Percentiles rank a stretch among this genome's conserved stretches.
Evolutionary conservation across 2,888 invertebrate genomes (phyloP).

Genomic region (Andricus quercusramuli): DNA sequence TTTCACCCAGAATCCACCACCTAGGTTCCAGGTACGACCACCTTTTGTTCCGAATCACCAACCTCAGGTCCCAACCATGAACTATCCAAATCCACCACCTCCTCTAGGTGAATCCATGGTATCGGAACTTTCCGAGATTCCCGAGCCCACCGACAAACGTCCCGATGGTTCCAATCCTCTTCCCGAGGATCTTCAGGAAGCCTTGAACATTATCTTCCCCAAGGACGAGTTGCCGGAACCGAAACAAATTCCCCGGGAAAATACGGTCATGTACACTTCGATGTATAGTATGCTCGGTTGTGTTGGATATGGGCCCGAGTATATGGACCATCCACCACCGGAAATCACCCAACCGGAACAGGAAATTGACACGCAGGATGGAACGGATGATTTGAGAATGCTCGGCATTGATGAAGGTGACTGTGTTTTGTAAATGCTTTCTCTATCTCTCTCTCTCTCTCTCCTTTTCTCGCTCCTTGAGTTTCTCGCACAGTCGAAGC

Average conservation of each 20-base stretch:
- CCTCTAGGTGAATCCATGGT: conserved; percentile 49
- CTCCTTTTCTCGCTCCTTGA: background rate
- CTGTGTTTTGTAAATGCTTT: conserved; percentile 72
- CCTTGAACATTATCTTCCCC: conserved; percentile 85
- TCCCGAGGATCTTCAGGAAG: conserved; percentile 84
- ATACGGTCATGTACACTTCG: conserved; percentile 73
- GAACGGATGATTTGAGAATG: conserved; percentile 89
- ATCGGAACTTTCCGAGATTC: conserved; percentile 76
- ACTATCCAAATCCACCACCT: conserved; percentile 54
- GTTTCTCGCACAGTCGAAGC: background rate
- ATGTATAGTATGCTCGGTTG: conserved; percentile 76
- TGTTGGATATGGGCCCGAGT: conserved; percentile 73
- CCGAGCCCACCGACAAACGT: conserved; percentile 78
- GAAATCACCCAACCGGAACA: conserved; percentile 73
- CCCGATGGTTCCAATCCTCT: conserved; percentile 79
- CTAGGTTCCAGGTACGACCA: conserved; percentile 53
- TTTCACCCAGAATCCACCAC: conserved; percentile 49
- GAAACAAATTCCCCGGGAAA: conserved; percentile 58
- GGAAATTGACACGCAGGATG: conserved; percentile 75
- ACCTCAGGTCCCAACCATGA: conserved; percentile 67
- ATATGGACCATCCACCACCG: conserved; percentile 76
- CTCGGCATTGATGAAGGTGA: conserved; percentile 92
- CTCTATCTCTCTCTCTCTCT: background rate
- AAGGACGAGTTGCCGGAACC: conserved; percentile 75
- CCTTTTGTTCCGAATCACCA: conserved; percentile 67